phyloP scores from a whole-genome alignment of 2,113 vertebrate species.

The Hylia prasina region DNA sequence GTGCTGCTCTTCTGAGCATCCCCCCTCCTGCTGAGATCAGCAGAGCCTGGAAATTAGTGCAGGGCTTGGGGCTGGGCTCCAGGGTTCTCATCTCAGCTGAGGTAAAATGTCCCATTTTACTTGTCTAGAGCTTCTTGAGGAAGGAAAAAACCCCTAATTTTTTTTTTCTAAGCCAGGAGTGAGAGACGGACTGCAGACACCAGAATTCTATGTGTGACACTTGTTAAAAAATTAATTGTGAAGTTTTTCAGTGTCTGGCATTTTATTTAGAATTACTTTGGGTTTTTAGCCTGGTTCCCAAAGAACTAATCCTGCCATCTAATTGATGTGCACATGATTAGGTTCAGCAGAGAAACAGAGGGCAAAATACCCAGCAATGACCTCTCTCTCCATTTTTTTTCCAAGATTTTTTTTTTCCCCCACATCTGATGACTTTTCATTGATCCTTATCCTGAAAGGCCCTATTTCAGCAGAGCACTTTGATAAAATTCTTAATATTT shows the following conservation, averaged over 20 bases:
- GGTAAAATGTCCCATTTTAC: neutral
- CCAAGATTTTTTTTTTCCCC: neutral
- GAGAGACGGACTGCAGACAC: neutral
- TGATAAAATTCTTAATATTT: neutral
- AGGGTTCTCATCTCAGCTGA: neutral
- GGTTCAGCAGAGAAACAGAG: neutral
- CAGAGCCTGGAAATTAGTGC: neutral
- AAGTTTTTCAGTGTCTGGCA: neutral
- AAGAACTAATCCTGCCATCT: neutral
- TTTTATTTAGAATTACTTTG: neutral
- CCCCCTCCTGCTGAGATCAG: neutral
- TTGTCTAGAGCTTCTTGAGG: neutral
- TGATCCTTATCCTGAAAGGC: neutral
- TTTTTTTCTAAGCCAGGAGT: neutral
- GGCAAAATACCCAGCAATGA: neutral
- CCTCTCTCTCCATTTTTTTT: neutral
- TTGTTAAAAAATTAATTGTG: neutral
- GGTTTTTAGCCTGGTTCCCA: neutral
- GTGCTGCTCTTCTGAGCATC: neutral
- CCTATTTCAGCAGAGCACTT: neutral
- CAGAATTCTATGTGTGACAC: neutral
- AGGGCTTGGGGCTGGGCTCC: accelerated
- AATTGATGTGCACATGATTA: neutral
- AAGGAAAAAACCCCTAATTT: neutral
- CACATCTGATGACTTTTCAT: neutral